Conservation (phyloP, 2,888 invertebrate species). For the Alcis repandata region DNA sequence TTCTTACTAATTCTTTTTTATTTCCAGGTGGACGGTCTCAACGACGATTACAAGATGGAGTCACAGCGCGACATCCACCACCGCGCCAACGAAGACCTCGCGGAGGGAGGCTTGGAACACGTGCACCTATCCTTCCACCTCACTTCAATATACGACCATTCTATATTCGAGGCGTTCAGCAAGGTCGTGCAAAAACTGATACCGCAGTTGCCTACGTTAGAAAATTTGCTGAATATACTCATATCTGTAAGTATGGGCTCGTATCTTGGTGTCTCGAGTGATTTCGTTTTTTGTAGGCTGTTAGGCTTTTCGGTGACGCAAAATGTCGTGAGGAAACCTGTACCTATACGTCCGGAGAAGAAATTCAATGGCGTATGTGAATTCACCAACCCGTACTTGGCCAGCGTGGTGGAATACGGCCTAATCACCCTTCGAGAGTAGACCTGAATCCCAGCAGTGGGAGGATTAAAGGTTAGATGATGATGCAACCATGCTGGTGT, state of each 20-base stretch:
- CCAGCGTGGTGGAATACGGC: too few species aligned
- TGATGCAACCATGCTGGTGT: too few species aligned
- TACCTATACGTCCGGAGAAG: too few species aligned
- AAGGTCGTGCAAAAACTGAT: conserved; percentile 99
- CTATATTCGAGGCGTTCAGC: conserved; percentile 99
- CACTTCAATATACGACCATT: conserved; percentile 99
- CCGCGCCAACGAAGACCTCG: conserved; percentile 97
- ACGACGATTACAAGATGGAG: conserved; percentile 99
- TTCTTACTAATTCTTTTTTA: background rate
- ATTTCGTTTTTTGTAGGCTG: too few species aligned
- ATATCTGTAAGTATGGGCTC: conserved; percentile 96
- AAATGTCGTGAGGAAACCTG: too few species aligned
- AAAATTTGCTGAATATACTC: conserved; percentile 98
- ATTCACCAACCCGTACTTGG: too few species aligned
- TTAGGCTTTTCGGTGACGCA: too few species aligned
- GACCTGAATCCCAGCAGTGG: too few species aligned
- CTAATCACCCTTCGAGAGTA: too few species aligned
- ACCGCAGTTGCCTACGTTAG: conserved; percentile 98
- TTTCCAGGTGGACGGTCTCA: conserved; percentile 95
- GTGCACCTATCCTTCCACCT: conserved; percentile 97
- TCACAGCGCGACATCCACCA: conserved; percentile 99
- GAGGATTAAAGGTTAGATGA: too few species aligned
- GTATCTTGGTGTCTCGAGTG: too few species aligned
- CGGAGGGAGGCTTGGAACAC: conserved; percentile 94
- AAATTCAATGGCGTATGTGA: too few species aligned